Evolutionary conservation across 1,140 invertebrate genomes (phyloP), one percentile per base, ranked within the genome.

Genomic region (Drosophila sucinea): DNA sequence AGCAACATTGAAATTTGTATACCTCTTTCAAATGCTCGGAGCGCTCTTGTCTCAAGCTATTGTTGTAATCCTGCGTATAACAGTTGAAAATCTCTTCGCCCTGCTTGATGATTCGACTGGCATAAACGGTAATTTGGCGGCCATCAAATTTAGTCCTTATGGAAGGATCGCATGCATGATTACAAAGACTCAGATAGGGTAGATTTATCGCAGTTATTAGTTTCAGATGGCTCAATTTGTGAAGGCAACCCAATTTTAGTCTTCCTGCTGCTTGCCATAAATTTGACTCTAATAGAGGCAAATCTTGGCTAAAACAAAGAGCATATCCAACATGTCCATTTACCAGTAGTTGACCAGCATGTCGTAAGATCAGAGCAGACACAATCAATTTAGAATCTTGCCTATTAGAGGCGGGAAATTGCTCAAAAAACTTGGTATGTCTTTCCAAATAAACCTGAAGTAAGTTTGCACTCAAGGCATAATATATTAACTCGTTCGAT

Each of bases 31-130:
- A 27, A 0, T 74, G 51, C 4, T 62, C n/a, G 0, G 58, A 17
- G 0, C 90, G 70, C 30, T 78, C 29, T 3, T 25, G 4, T 3
- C 29, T 30, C 5, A 60, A n/a, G 10, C 74, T 60, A 4, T 70
- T 77, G 0, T 25, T 81, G 32, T 57, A 86, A 25, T 85, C 77
- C 35, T 61, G 4, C 0, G 81, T 85, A 51, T 91, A 91, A 41
- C 90, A 91, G 7, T 91, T 91, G 32, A 72, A 83, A 23, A 91
- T 89, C 54, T 91, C 86, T 23, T 77, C 78, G 8, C 71, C 71
- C 0, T 51, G 8, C 2, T 10, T 11, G 0, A 91, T 71, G 1
- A 69, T 2, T 1, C 6, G 35, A 2, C 17, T 17, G 0, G 90
- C 75, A 60, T 62, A 79, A 35, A 71, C 75, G n/a, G 60, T 67